Evolutionary conservation across 1,140 invertebrate genomes (phyloP).

Genomic region (Apis mellifera): DNA sequence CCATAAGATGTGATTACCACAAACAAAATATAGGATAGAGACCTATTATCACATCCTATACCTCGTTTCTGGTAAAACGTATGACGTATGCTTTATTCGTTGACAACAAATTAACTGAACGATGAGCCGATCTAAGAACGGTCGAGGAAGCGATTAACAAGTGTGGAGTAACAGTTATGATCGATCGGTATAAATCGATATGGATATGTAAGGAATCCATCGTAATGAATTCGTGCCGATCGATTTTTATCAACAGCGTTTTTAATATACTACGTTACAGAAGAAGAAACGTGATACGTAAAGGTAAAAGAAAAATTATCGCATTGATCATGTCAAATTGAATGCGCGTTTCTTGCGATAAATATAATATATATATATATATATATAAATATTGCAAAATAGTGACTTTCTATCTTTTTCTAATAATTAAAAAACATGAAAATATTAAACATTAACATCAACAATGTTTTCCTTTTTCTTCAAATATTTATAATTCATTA

Average conservation of each 20-base stretch:
- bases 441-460: neutral
- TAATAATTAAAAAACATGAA: neutral
- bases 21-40: too few species aligned
- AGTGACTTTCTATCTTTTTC: neutral
- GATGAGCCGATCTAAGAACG: constrained; percentile 22
- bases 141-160: neutral
- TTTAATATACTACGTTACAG: constrained; percentile 11
- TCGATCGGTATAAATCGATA: constrained; percentile 29
- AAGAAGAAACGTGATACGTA: constrained; percentile 1
- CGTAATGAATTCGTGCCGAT: constrained; percentile 26
- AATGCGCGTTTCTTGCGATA: neutral
- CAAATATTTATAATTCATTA: neutral
- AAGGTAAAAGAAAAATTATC: constrained; percentile 37
- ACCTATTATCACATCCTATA: neutral
- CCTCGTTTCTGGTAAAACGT: neutral
- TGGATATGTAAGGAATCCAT: neutral
- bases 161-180: constrained; percentile 21
- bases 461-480: neutral
- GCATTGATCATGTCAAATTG: neutral
- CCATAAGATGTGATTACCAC: neutral
- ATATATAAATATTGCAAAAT: too few species aligned
- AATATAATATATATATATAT: too few species aligned
- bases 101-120: constrained; percentile 26
- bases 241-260: constrained; percentile 25
- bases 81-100: constrained; percentile 30